phyloP scores from a whole-genome alignment of 1,140 invertebrate species.

The Bombus huntii region DNA sequence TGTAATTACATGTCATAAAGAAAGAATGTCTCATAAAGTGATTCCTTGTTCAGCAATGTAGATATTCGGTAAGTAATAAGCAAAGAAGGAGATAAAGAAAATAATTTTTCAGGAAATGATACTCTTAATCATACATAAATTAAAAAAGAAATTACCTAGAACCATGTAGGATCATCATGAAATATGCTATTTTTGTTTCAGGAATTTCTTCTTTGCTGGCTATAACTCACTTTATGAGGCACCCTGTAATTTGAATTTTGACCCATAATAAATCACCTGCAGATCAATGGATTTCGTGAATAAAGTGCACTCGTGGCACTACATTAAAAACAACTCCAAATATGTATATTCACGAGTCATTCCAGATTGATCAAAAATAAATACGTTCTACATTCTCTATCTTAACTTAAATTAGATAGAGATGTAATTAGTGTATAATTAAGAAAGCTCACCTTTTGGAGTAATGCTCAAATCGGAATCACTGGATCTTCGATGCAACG shows the following conservation, averaged over 20 bases:
- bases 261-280: not conserved
- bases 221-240: constrained; percentile 41
- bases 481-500: constrained; percentile 91
- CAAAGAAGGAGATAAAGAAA: not conserved
- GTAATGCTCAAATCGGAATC: constrained; percentile 96
- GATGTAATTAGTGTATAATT: not conserved
- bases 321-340: not conserved
- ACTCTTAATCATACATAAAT: not conserved
- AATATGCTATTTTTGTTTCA: constrained; percentile 24
- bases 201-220: constrained; percentile 28
- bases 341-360: not conserved
- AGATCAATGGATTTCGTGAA: constrained; percentile 3
- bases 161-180: constrained; percentile 18
- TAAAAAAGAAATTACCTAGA: constrained; percentile 36
- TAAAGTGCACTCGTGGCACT: not conserved
- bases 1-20: not conserved
- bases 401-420: not conserved
- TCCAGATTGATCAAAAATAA: not conserved
- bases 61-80: not conserved
- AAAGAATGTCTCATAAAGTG: constrained; percentile 45
- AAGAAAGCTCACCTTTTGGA: constrained; percentile 90
- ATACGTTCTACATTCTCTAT: not conserved
- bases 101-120: not conserved
- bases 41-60: not conserved
- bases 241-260: constrained; percentile 12